Evolutionary conservation across 92 coral and sea anemone genomes (phyloP).

Genomic region (Bergia sp.): DNA sequence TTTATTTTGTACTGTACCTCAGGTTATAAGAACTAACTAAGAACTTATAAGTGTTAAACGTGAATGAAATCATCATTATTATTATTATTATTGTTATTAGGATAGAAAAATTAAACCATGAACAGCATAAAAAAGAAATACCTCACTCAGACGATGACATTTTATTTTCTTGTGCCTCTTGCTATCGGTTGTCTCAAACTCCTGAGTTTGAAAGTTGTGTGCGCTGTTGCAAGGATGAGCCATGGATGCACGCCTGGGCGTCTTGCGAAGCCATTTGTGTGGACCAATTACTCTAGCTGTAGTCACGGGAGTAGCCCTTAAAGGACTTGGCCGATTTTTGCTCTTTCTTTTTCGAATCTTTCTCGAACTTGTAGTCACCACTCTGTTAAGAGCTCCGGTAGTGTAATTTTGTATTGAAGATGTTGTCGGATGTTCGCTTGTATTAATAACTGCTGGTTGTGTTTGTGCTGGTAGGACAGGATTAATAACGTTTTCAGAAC

Average conservation of each 20-base stretch:
- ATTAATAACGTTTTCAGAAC: not conserved
- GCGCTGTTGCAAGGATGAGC: slow-evolving; percentile 25
- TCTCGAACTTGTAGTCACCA: not conserved
- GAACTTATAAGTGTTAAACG: too few relatives aligned
- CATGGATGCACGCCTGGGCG: not conserved
- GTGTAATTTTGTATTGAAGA: not conserved
- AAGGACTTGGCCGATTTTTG: not conserved
- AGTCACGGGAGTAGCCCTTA: not conserved
- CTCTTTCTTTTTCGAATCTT: not conserved
- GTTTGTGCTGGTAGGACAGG: slow-evolving; percentile 28
- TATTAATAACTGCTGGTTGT: not conserved
- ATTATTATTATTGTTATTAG: too few relatives aligned
- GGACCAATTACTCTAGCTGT: not conserved
- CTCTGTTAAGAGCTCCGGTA: not conserved
- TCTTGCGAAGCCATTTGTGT: not conserved
- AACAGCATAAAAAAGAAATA: not conserved
- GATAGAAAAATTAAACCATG: too few relatives aligned
- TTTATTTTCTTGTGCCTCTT: slow-evolving; percentile 6
- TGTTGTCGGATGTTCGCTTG: not conserved
- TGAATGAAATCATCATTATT: too few relatives aligned
- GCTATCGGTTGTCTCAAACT: slow-evolving; percentile 24
- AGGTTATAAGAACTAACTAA: too few relatives aligned
- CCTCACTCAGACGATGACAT: slow-evolving; percentile 41
- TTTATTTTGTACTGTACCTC: too few relatives aligned
- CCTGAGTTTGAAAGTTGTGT: slow-evolving; percentile 12